Percentiles rank a stretch among this genome's conserved stretches.
Evolutionary conservation across 92 coral and sea anemone species (phyloP).

Genomic region (Zoanthus sociatus): DNA sequence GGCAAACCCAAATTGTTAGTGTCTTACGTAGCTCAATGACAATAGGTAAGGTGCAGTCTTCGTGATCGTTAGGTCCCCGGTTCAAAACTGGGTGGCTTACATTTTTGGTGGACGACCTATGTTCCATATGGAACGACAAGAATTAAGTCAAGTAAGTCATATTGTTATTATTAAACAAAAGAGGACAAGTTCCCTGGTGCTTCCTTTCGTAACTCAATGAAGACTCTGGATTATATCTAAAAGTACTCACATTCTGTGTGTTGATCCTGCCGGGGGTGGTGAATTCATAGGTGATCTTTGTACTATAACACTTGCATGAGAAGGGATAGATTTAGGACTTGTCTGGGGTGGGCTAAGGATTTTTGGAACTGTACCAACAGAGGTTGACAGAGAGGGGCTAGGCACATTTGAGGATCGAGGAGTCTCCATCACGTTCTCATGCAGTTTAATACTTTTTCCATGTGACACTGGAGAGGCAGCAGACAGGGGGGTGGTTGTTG

Average conservation of each 20-base stretch:
- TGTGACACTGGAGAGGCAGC: not conserved
- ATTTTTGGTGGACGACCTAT: too few species aligned
- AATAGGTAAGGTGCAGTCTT: too few species aligned
- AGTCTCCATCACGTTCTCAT: conserved; percentile 10
- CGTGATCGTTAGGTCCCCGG: too few species aligned
- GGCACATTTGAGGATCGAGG: not conserved
- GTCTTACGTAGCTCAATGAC: too few species aligned
- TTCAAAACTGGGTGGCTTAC: too few species aligned
- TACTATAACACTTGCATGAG: conserved; percentile 40
- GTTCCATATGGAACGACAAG: too few species aligned
- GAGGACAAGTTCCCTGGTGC: too few species aligned
- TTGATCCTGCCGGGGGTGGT: conserved; percentile 3
- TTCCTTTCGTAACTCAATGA: not conserved
- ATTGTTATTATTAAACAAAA: too few species aligned
- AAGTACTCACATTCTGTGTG: conserved; percentile 25
- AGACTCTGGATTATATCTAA: not conserved
- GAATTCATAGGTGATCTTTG: conserved; percentile 11
- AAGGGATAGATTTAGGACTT: conserved; percentile 20
- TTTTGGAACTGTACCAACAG: conserved; percentile 5
- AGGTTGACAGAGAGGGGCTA: conserved; percentile 9
- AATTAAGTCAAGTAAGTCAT: too few species aligned
- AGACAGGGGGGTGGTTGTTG: not conserved
- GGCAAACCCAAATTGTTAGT: too few species aligned
- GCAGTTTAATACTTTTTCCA: conserved; percentile 33
- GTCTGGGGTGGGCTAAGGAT: conserved; percentile 11